Conservation (phyloP, 2,888 invertebrate genomes). For the Tenthredo amoena region DNA sequence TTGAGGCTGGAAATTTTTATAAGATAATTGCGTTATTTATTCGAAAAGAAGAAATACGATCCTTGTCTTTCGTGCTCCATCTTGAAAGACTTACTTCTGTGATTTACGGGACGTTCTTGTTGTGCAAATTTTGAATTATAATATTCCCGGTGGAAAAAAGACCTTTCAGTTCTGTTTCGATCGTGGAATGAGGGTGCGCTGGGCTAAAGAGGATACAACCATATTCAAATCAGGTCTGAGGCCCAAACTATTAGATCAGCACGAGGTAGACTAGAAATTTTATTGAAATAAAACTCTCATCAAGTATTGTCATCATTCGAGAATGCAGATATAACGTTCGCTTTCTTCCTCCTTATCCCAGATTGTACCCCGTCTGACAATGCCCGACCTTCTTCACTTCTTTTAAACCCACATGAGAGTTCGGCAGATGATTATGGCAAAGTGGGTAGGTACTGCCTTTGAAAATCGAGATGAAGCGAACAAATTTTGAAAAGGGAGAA, state of each 20-base stretch:
- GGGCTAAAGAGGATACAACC: background rate
- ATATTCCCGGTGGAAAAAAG: background rate
- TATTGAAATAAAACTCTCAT: background rate
- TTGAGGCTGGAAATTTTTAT: background rate
- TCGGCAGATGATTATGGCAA: background rate
- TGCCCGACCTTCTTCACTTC: background rate
- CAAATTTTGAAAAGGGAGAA: background rate
- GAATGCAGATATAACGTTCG: background rate
- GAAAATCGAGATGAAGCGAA: background rate
- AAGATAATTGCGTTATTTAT: slow-evolving; percentile 40
- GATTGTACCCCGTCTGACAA: background rate
- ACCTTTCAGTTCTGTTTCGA: background rate
- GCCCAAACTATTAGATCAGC: background rate
- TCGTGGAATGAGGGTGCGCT: background rate
- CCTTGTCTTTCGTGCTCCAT: background rate
- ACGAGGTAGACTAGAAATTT: background rate
- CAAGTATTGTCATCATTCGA: background rate
- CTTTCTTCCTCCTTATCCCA: background rate
- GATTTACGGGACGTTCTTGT: slow-evolving; percentile 37
- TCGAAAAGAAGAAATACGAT: slow-evolving; percentile 37
- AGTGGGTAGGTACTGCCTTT: slow-evolving; percentile 15
- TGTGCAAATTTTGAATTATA: slow-evolving; percentile 31
- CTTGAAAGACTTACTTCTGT: slow-evolving; percentile 15
- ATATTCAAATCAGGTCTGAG: background rate
- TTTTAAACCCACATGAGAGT: background rate